Evolutionary conservation across 2,797 vertebrate species (phyloP), one percentile per base, ranked within the genome.

Genomic region (Clamator glandarius): DNA sequence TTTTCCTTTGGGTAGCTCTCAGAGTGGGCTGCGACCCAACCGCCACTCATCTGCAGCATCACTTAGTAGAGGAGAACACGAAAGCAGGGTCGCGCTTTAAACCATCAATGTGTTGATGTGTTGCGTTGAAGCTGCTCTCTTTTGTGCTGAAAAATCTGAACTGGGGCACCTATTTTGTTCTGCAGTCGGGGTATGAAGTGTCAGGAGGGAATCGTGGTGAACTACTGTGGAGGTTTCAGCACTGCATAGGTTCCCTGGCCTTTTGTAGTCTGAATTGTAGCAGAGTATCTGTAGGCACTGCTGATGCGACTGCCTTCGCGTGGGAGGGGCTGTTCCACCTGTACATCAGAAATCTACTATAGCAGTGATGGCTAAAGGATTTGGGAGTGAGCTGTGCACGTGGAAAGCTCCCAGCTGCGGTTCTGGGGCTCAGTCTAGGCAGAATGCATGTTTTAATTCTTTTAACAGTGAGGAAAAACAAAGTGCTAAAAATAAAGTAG

Each of bases 281-380:
- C 18, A 2, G 41, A 5, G 26, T 19, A 0, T 29, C 72, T 66
- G 52, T 4, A 16, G 39, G 39, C 66, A 11, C 42, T 86, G 63
- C 68, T 33, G 73, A 0, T 52, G 48, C 33, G 72, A 9, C 63
- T 36, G 46, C 42, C 57, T 68, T 33, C 6, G 0, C 8, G 0
- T 24, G 74, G 93, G n/a, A 35, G 73, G 15, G 23, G 20, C 78
- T 77, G 31, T 18, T 6, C 68, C 33, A 25, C 75, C 41, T 33
- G 46, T 0, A 2, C 7, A 0, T 12, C 11, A 57, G 23, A 29
- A 17, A n/a, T 11, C 8, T 28, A n/a, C 64, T 35, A 0, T 7
- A 9, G 36, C 55, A 58, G 13, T 31, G 61, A 4, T 5, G 18
- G 4, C 35, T 5, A 8, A 16, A 57, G 77, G 19, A 1, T 63